These are phyloP conservation scores for Pionites leucogaster DNA, from an alignment of 2,113 vertebrate genomes.

Conservation along the genomic window DNA sequence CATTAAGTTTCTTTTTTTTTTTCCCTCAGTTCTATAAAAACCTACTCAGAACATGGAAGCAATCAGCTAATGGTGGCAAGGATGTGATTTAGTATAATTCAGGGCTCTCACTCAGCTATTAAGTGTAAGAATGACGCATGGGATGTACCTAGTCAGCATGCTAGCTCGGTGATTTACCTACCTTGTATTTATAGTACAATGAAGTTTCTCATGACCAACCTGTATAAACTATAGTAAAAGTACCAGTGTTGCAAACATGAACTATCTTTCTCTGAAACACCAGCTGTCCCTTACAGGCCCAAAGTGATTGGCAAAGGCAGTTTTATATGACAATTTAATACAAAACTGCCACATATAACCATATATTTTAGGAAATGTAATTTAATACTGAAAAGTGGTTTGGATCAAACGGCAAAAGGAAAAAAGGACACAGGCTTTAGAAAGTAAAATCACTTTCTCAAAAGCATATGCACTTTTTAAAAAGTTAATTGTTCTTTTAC, in stretches of 20 bases:
- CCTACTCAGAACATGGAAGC: constrained; percentile 61
- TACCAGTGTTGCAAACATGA: neutral
- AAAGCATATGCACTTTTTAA: fast-evolving
- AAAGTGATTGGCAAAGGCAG: neutral
- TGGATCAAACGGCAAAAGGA: neutral
- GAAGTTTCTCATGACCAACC: constrained; percentile 11
- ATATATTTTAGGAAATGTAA: neutral
- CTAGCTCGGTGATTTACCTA: constrained; percentile 59
- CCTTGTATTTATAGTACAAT: constrained; percentile 40
- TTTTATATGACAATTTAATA: neutral
- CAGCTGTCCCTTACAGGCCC: neutral
- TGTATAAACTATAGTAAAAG: neutral
- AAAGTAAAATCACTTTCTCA: neutral
- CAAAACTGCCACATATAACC: neutral
- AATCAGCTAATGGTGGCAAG: constrained; percentile 77
- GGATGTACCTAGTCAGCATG: constrained; percentile 55
- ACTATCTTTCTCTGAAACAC: neutral
- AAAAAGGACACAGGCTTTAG: neutral
- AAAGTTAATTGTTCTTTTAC: neutral
- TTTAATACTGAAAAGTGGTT: neutral
- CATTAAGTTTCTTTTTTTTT: neutral
- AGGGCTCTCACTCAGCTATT: constrained; percentile 64
- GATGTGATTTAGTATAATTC: constrained; percentile 64
- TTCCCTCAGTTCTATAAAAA: constrained; percentile 19
- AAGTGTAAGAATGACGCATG: constrained; percentile 60